Evolutionary conservation across 2,797 vertebrate genomes (phyloP), one percentile per base, ranked within the genome.

Genomic region (Moxostoma hubbsi): DNA sequence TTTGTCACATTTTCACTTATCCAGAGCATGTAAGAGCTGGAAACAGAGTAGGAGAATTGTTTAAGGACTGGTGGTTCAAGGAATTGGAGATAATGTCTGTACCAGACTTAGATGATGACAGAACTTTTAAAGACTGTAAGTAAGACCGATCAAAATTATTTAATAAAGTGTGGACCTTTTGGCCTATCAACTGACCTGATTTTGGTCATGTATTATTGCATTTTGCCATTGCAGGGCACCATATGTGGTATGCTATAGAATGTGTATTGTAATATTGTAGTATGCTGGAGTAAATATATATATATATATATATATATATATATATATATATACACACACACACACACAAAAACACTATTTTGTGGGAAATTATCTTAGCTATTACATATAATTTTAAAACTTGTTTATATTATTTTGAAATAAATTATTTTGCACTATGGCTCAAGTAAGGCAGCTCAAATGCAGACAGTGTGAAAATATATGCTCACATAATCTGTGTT

Each of bases 41-140:
- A 87, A 72, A 89, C 81, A 69, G 36, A 82, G 84, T 77, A 86
- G 79, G 78, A 88, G 82, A 61, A 87, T 65, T 69, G 54, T 49
- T 63, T 77, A 89, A 91, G 85, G 90, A 88, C 85, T 88, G 85
- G 81, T 84, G 91, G 88, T 90, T 91, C 80, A 89, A 90, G 90
- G 1, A 85, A 89, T 54, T 89, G 78, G 88, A 91, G 79, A 91
- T 93, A 85, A 90, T 95, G 91, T 94, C 94, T 49, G 92, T 90
- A 85, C 92, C 92, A 71, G 91, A 94, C 81, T 93, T 91, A 86
- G 93, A 96, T 86, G 92, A 89, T 4, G 88, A 91, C 74, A 85
- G 89, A 54, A 88, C 90, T 77, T 94, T 94, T 80, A 95, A 92
- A 91, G 95, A 97, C 90, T 89, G 94, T 97, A 91, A 98, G 96